Conservation (phyloP, 2,888 invertebrate species). For the Pachycephus smyrnensis region DNA sequence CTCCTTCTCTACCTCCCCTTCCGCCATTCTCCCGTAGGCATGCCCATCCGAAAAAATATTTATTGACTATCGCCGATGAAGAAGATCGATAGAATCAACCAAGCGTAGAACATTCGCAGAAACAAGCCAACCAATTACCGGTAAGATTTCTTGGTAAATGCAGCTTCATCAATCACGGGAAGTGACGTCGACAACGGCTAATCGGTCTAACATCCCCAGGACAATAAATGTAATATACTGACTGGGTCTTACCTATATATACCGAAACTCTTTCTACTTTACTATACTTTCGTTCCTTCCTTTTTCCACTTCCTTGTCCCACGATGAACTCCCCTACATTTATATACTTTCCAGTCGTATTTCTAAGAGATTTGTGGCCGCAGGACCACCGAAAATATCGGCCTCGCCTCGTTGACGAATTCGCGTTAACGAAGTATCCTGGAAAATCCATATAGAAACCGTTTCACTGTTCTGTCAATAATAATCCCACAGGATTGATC, state of each 20-base stretch:
- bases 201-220: background rate
- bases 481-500: no score
- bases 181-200: conserved; percentile 6
- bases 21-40: background rate
- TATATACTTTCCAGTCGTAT: background rate
- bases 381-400: background rate
- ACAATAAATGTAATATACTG: background rate
- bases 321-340: background rate
- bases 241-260: background rate
- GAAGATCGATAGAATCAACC: background rate
- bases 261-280: background rate
- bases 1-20: background rate
- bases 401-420: background rate
- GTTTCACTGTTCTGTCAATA: no score
- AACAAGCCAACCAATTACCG: background rate
- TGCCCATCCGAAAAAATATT: background rate
- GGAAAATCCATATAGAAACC: background rate
- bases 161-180: background rate
- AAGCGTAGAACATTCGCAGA: background rate
- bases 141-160: background rate
- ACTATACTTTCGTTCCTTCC: background rate
- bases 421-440: background rate
- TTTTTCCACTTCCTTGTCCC: background rate
- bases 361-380: background rate
- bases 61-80: background rate